Percentiles rank a stretch among this genome's conserved stretches.
Evolutionary conservation across 2,113 vertebrate species (phyloP).

Genomic region (Dasyurus viverrinus): DNA sequence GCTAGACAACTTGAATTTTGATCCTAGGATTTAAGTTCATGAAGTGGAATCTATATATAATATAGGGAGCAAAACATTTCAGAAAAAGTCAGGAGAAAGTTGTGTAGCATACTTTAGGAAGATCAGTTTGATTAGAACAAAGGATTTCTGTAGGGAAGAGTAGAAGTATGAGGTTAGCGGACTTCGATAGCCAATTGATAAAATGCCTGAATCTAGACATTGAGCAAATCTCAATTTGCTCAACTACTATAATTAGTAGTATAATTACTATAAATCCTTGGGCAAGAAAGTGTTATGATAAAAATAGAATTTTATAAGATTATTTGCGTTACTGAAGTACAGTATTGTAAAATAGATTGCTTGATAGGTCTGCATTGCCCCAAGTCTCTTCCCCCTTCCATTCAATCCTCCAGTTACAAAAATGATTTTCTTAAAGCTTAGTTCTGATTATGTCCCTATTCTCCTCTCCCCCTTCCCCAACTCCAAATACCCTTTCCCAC

Average conservation of each 20-base stretch:
- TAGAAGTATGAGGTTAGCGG: neutral
- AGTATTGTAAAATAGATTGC: no score
- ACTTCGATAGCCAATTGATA: neutral
- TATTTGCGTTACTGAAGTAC: neutral
- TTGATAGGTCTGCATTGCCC: no score
- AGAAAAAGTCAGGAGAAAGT: neutral
- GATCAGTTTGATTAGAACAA: neutral
- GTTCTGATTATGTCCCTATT: no score
- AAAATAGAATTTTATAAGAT: neutral
- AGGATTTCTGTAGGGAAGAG: neutral
- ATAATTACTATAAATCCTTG: neutral
- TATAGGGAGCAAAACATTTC: neutral
- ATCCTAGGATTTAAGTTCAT: neutral
- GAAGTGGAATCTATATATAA: neutral
- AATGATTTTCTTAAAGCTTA: no score
- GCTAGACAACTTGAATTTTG: neutral
- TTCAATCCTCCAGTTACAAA: no score
- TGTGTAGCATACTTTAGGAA: neutral
- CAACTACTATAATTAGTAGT: neutral
- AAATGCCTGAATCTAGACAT: neutral
- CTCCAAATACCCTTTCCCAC: no score
- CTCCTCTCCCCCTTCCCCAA: no score
- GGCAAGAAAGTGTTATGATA: neutral
- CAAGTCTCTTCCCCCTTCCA: no score
- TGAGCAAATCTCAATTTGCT: neutral